A percentile compares a stretch with the other conserved stretches of the same genome.
Evolutionary conservation across 2,113 vertebrate species (phyloP).

Genomic region (Grammatotria lemairii): DNA sequence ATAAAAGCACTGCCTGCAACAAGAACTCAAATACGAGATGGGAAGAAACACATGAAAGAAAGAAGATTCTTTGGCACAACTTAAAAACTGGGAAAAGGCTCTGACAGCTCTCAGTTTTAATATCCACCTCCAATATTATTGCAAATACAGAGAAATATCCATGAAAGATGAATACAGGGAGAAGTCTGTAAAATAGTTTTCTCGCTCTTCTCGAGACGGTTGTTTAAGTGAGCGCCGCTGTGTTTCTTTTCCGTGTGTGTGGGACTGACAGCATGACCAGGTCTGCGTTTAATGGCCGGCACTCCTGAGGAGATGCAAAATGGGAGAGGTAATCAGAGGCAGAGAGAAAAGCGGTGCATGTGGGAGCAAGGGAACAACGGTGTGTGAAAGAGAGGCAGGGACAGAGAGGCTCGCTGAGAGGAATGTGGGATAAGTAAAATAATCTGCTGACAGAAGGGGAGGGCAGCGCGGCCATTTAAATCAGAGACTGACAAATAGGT

Average conservation of each 20-base stretch:
- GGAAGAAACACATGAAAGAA: constrained; percentile 35
- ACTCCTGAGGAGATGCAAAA: constrained; percentile 49
- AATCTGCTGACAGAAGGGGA: constrained; percentile 18
- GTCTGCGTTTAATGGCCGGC: constrained; percentile 60
- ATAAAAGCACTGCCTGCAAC: constrained; percentile 55
- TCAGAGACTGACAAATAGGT: constrained; percentile 22
- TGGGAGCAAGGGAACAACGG: constrained; percentile 41
- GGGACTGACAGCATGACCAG: constrained; percentile 32
- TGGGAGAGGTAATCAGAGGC: constrained; percentile 67
- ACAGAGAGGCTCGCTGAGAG: constrained; percentile 2
- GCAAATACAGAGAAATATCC: constrained; percentile 31
- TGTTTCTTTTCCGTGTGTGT: constrained; percentile 13
- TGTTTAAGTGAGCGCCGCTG: not conserved
- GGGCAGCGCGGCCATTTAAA: constrained; percentile 23
- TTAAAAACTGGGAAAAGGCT: constrained; percentile 7
- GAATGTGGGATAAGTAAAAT: constrained; percentile 35
- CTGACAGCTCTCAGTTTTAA: constrained; percentile 27
- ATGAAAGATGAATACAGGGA: constrained; percentile 1
- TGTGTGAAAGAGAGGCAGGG: constrained; percentile 21
- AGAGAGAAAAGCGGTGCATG: constrained; percentile 31
- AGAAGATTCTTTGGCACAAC: constrained; percentile 1
- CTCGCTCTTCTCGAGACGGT: constrained; percentile 19
- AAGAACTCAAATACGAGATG: constrained; percentile 31
- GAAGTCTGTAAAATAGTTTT: constrained; percentile 10
- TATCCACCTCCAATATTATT: constrained; percentile 1